Conservation (phyloP, 2,888 invertebrate genomes). For the Auanema sp. region DNA sequence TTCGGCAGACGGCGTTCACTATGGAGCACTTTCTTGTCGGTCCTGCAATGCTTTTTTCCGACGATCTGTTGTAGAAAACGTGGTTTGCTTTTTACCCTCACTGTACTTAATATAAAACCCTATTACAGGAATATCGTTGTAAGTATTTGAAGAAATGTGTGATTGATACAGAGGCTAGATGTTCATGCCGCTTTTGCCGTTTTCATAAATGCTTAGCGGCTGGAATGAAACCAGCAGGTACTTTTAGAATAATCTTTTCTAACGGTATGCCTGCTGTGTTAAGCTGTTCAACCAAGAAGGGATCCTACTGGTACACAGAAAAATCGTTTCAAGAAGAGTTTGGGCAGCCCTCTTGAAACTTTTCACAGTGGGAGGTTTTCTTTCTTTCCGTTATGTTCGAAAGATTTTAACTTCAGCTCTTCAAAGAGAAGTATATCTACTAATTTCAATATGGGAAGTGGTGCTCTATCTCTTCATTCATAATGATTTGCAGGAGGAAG, state of each 20-base stretch:
- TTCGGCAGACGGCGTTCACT: conserved; percentile 58
- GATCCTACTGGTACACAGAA: conserved; percentile 61
- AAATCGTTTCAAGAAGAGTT: conserved; percentile 39
- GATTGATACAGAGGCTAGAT: conserved; percentile 48
- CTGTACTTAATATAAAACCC: background rate
- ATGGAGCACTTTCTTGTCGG: conserved; percentile 54
- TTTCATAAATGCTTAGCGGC: conserved; percentile 52
- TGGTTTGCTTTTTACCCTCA: conserved; percentile 26
- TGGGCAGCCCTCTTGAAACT: conserved; percentile 13
- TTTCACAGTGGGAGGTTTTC: background rate
- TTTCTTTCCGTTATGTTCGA: background rate
- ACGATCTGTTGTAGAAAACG: conserved; percentile 54
- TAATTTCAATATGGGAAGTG: background rate
- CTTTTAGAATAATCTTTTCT: conserved; percentile 13
- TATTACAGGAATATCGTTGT: conserved; percentile 48
- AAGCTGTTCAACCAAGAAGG: conserved; percentile 58
- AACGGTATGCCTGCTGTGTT: conserved; percentile 6
- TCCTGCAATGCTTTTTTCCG: conserved; percentile 55
- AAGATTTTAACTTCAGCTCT: conserved; percentile 20
- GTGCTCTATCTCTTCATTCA: too few relatives aligned
- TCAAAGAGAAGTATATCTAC: too few relatives aligned
- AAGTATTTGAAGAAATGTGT: conserved; percentile 50
- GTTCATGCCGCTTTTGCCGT: conserved; percentile 58
- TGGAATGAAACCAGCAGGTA: conserved; percentile 51
- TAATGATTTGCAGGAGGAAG: too few relatives aligned